Evolutionary conservation across 2,797 vertebrate species (phyloP).

Genomic region (Tenualosa ilisha): DNA sequence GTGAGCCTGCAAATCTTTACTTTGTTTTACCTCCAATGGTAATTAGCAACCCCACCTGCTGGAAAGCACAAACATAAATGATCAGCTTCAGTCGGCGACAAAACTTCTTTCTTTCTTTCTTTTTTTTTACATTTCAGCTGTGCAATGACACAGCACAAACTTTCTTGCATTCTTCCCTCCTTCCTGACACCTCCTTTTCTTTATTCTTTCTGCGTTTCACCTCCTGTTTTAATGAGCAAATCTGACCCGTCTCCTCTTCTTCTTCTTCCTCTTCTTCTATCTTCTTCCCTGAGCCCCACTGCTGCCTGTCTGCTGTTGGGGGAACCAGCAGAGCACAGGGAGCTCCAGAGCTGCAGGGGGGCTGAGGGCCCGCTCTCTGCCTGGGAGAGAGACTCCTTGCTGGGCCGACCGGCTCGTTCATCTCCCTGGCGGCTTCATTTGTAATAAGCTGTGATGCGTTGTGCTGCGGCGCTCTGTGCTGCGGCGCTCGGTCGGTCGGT

Average conservation of each 20-base stretch:
- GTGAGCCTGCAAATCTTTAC: too few relatives aligned
- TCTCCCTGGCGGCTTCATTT: slow-evolving; percentile 44
- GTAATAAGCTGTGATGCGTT: slow-evolving; percentile 45
- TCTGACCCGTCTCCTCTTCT: background rate
- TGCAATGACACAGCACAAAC: too few relatives aligned
- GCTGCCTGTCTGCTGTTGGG: slow-evolving; percentile 37
- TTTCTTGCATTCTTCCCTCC: slow-evolving; percentile 29
- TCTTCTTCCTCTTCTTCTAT: slow-evolving; percentile 1
- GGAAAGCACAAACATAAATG: background rate
- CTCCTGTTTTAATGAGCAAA: slow-evolving; percentile 29
- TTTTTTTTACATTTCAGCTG: background rate
- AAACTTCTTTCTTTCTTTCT: background rate
- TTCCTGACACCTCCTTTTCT: slow-evolving; percentile 32
- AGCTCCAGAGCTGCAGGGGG: slow-evolving; percentile 4
- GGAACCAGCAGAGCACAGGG: background rate
- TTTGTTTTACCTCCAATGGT: too few relatives aligned
- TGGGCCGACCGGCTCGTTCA: slow-evolving; percentile 28
- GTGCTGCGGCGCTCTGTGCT: too few relatives aligned
- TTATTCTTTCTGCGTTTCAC: slow-evolving; percentile 33
- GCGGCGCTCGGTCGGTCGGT: too few relatives aligned
- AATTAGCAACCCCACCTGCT: background rate
- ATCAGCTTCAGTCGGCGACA: background rate
- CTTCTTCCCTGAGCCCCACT: slow-evolving; percentile 38
- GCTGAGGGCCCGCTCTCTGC: background rate
- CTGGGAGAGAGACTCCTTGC: background rate